Base-by-base conservation (phyloP, 2,113 vertebrate genomes). In the Herpailurus yagouaroundi region DNA sequence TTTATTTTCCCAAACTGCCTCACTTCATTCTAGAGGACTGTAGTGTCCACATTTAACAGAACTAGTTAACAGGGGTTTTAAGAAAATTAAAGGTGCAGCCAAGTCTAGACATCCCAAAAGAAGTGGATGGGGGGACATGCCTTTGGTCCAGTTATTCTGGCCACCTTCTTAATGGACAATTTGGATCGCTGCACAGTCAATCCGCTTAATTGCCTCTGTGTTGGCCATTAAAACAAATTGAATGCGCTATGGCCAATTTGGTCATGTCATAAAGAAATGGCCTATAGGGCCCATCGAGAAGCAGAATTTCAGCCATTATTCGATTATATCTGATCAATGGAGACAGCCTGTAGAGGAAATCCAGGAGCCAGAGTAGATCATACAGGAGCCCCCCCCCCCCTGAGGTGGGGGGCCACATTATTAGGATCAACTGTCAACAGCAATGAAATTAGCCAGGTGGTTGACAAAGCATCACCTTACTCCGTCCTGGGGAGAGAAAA, bases 211-310 rank as follows among this genome's bases (percentile, higher is more conserved):
- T 98, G 98, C 92, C 79, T 98, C 96, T 93, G 94, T 96, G 97
- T 98, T 96, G 96, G 96, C 97, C 98, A 97, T 98, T 97, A 98
- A 97, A 97, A 96, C 97, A 98, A 96, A 98, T 98, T 98, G 97
- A 97, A 98, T 97, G 96, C 36, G 66, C 96, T 92, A 73, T 97
- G 97, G 97, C 95, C 97, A 97, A 97, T 98, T 98, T 98, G 97
- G 96, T 96, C 97, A 96, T 98, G 97, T 98, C 96, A 97, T 97
- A 98, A 97, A 97, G 97, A 97, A 97, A 98, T 96, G 96, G 95
- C 91, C 97, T 96, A 74, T 71, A 93, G 93, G 97, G 95, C 81
- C 97, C 94, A 74, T 63, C n/a, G 60, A 98, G 96, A 97, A 94
- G 93, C 76, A 97, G 95, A 91, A 97, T 95, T 97, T 88, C 84